phyloP scores from a whole-genome alignment of 2,888 invertebrate species.

The Hypolimnas misippus region DNA sequence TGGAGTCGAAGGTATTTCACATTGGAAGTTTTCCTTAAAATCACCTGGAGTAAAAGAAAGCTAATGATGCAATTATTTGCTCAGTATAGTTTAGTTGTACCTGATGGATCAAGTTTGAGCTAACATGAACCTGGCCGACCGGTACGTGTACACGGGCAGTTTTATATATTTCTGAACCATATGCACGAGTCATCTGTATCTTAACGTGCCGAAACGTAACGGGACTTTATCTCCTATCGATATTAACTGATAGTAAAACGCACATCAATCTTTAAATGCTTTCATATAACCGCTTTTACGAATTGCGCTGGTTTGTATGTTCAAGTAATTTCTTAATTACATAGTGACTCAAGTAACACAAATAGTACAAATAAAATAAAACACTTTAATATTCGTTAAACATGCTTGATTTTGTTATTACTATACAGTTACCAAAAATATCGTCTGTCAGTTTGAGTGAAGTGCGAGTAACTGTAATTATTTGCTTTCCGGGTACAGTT shows the following conservation, averaged over 20 bases:
- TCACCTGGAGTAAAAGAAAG: no score
- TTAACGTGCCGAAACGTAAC: not conserved
- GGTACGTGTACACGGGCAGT: not conserved
- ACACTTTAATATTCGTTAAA: no score
- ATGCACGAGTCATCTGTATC: not conserved
- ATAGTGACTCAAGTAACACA: not conserved
- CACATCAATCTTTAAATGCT: conserved; percentile 6
- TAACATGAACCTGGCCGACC: no score
- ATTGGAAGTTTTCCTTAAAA: no score
- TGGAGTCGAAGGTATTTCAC: no score
- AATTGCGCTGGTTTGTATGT: not conserved
- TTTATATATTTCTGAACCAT: not conserved
- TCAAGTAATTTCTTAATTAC: not conserved
- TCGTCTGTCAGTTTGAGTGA: not conserved
- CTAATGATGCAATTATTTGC: no score
- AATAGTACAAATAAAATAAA: no score
- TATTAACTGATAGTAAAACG: conserved; percentile 8
- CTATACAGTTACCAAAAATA: not conserved
- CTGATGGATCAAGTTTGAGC: no score
- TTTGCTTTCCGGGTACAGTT: not conserved
- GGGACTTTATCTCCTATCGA: not conserved
- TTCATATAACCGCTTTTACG: conserved; percentile 1
- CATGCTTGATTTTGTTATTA: not conserved
- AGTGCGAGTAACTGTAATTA: not conserved
- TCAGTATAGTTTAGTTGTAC: no score